Evolutionary conservation across 2,888 invertebrate species (phyloP).

Genomic region (Meiosimyza platycephala): DNA sequence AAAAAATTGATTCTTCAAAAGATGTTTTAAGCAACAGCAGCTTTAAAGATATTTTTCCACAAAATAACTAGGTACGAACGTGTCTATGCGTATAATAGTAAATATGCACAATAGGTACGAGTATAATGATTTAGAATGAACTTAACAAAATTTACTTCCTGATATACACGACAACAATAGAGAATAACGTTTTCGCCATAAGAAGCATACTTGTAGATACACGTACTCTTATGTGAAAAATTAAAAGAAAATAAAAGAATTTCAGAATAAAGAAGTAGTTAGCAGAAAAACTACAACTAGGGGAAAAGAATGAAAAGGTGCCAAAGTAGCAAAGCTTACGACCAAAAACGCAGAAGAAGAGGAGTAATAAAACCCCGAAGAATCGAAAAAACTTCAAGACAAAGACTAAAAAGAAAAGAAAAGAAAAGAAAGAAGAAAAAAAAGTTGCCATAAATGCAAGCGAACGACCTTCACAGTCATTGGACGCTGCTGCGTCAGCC

Average conservation of each 20-base stretch:
- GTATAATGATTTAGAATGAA: slow-evolving; percentile 2
- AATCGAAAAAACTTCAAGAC: slow-evolving; percentile 8
- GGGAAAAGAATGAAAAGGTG: slow-evolving; percentile 1
- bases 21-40: too few relatives aligned
- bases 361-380: background rate
- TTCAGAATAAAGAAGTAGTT: background rate
- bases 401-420: slow-evolving; percentile 12
- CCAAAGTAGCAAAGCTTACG: slow-evolving; percentile 6
- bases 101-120: too few relatives aligned
- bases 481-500: slow-evolving; percentile 46
- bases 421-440: background rate
- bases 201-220: too few relatives aligned
- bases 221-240: too few relatives aligned
- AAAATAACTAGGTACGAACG: too few relatives aligned
- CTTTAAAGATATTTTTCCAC: too few relatives aligned
- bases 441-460: slow-evolving; percentile 50
- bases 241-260: background rate
- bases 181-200: slow-evolving; percentile 16
- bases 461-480: slow-evolving; percentile 65
- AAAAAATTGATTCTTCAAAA: too few relatives aligned
- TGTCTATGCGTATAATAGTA: too few relatives aligned
- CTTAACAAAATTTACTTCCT: slow-evolving; percentile 28
- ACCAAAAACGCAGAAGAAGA: background rate
- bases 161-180: slow-evolving; percentile 11
- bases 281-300: slow-evolving; percentile 1